Conservation (phyloP, 2,888 invertebrate species). For the Drosophila peninsularis region DNA sequence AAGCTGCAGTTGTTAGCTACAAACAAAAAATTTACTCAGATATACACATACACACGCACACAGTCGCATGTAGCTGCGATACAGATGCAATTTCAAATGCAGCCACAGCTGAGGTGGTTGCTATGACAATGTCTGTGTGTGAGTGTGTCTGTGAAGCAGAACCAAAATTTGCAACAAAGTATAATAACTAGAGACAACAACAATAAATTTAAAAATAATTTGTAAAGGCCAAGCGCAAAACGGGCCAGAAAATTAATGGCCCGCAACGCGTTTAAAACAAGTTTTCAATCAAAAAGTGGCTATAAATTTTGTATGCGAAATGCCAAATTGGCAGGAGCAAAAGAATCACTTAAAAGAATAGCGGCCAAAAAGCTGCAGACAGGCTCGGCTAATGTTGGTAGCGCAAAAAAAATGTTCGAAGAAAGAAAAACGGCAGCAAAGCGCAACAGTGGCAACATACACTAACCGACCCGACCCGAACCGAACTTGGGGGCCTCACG, state of each 20-base stretch:
- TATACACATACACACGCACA: slow-evolving; percentile 33
- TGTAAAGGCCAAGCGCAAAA: slow-evolving; percentile 8
- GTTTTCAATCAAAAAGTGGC: slow-evolving; percentile 75
- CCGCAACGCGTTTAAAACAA: slow-evolving; percentile 59
- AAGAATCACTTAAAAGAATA: slow-evolving; percentile 71
- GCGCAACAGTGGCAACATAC: slow-evolving; percentile 63
- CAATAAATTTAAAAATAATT: slow-evolving; percentile 18
- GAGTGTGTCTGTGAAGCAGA: slow-evolving; percentile 25
- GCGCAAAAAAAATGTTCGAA: slow-evolving; percentile 32
- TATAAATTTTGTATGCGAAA: slow-evolving; percentile 59
- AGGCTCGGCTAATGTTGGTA: slow-evolving; percentile 67
- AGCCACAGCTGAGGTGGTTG: slow-evolving; percentile 52
- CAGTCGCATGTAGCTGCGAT: slow-evolving; percentile 26
- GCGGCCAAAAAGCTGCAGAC: slow-evolving; percentile 40
- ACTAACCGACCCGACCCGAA: slow-evolving; percentile 56
- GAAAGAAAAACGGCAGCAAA: slow-evolving; percentile 61
- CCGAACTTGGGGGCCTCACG: slow-evolving; percentile 39
- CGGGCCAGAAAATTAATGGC: slow-evolving; percentile 56
- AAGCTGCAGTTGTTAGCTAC: slow-evolving; percentile 34
- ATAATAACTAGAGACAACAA: slow-evolving; percentile 30
- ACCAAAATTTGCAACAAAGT: slow-evolving; percentile 56
- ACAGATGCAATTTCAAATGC: slow-evolving; percentile 45
- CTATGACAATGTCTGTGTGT: slow-evolving; percentile 11
- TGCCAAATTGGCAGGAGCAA: slow-evolving; percentile 67
- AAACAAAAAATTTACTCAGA: slow-evolving; percentile 13